These are phyloP conservation scores for Podarcis lilfordi DNA, from an alignment of 2,797 vertebrate species.

Conservation along the genomic window DNA sequence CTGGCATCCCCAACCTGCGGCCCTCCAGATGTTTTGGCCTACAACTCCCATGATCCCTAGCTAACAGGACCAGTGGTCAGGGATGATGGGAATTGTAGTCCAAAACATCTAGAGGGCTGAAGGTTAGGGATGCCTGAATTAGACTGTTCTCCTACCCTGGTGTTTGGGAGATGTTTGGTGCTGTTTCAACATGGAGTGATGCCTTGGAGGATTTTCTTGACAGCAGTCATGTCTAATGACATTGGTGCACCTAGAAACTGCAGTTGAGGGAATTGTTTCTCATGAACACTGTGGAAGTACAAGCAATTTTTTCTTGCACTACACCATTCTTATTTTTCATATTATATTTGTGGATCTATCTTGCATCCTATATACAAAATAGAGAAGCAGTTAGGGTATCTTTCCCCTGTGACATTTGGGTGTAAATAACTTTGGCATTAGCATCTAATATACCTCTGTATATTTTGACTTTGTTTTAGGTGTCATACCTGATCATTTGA, in stretches of 20 bases:
- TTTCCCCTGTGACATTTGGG: slow-evolving; percentile 26
- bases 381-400: background rate
- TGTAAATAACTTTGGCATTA: slow-evolving; percentile 26
- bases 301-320: slow-evolving; percentile 2
- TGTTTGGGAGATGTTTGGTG: background rate
- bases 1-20: background rate
- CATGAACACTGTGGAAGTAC: slow-evolving; percentile 11
- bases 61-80: too few relatives aligned
- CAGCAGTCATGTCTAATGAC: background rate
- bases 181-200: background rate
- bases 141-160: slow-evolving; percentile 17
- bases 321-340: background rate
- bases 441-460: slow-evolving; percentile 8
- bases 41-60: too few relatives aligned
- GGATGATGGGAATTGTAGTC: too few relatives aligned
- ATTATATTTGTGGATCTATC: background rate
- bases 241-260: slow-evolving; percentile 8
- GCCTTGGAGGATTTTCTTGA: slow-evolving; percentile 24
- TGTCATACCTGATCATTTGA: slow-evolving; percentile 92
- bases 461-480: slow-evolving; percentile 75
- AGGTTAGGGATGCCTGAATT: background rate
- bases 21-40: too few relatives aligned
- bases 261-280: slow-evolving; percentile 24
- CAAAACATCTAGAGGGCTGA: too few relatives aligned
- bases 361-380: background rate